Base-by-base conservation (phyloP, 2,888 invertebrate species). In the Chrysolina haemoptera region DNA sequence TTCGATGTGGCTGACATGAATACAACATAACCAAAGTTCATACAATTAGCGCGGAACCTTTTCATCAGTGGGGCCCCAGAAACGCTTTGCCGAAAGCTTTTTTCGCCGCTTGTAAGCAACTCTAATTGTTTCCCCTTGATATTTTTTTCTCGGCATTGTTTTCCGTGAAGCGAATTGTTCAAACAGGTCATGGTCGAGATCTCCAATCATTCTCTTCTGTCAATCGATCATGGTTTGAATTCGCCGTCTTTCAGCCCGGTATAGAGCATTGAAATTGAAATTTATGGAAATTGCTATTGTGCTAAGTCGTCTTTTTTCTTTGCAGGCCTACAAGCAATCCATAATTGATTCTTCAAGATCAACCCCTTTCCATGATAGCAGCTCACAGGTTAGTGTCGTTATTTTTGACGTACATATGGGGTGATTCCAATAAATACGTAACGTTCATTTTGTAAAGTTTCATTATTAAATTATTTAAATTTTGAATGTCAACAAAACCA, bases 281-380 rank as follows among this genome's bases (percentile, higher is more conserved):
- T 66, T 66, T 66, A 66, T 66, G 66, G 50, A 66, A 66, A 66
- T 66, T 41, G 66, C 22, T 46, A 53, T 66, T 50, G 48, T 66
- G 35, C 66, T 66, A 35, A 66, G 35, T 66, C 66, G 35, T 27
- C 50, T 66, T 66, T n/a, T 66, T 48, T 66, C 50, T 14, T 65
- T 66, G 48, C 66, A 66, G 66, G 50, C 40, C 66, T 66, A 66
- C 48, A 6, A 66, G 50, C 35, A 12, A 66, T 50, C 66, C 66
- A 50, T 66, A 50, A 66, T 66, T 66, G 66, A 66, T 66, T 50
- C 66, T 50, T 66, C 66, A 50, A 22, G 66, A 66, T 50, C 66
- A 66, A 50, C 66, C 50, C 50, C 66, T 66, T 50, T 66, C 66
- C 66, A 66, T 27, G 66, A 66, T 53, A 50, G 66, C 35, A 50